Percentiles rank a stretch among this genome's conserved stretches.
Conservation (phyloP, 2,797 vertebrate species). For the Nannoperca obscura region DNA sequence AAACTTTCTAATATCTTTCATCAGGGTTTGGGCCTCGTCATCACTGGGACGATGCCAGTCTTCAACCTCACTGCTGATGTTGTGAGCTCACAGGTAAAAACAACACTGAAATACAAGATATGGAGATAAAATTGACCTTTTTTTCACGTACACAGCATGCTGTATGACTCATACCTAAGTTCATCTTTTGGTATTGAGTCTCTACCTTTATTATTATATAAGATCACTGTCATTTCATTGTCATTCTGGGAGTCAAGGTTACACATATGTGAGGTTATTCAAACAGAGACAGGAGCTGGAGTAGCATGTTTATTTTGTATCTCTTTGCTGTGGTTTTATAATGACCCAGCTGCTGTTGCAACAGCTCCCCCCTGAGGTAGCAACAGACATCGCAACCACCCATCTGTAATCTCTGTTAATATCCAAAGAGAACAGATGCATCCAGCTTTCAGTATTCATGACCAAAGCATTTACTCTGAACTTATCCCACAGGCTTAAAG, state of each 20-base stretch:
- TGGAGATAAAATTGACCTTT: slow-evolving; percentile 14
- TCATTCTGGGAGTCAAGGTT: background rate
- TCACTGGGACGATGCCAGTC: slow-evolving; percentile 96
- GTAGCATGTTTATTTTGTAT: slow-evolving; percentile 1
- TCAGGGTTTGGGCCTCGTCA: slow-evolving; percentile 95
- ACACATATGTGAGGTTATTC: slow-evolving; percentile 5
- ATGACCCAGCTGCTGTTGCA: slow-evolving; percentile 53
- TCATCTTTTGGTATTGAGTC: slow-evolving; percentile 11
- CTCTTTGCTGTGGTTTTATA: slow-evolving; percentile 28
- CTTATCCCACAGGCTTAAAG: slow-evolving; percentile 60
- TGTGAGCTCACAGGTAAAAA: slow-evolving; percentile 83
- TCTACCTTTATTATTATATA: slow-evolving; percentile 20
- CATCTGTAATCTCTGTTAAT: slow-evolving; percentile 17
- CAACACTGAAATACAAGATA: slow-evolving; percentile 15
- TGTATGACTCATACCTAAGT: slow-evolving; percentile 3
- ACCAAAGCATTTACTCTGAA: slow-evolving; percentile 65
- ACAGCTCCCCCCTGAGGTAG: slow-evolving; percentile 78
- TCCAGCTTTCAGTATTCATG: slow-evolving; percentile 45
- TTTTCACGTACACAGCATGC: slow-evolving; percentile 7
- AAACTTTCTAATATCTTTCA: slow-evolving; percentile 9
- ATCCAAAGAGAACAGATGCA: slow-evolving; percentile 32
- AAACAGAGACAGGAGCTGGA: slow-evolving; percentile 1
- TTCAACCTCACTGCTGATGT: slow-evolving; percentile 95
- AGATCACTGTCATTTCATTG: slow-evolving; percentile 2
- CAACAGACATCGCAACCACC: slow-evolving; percentile 50